phyloP scores from a whole-genome alignment of 2,797 vertebrate species.

The Etheostoma nigrum region DNA sequence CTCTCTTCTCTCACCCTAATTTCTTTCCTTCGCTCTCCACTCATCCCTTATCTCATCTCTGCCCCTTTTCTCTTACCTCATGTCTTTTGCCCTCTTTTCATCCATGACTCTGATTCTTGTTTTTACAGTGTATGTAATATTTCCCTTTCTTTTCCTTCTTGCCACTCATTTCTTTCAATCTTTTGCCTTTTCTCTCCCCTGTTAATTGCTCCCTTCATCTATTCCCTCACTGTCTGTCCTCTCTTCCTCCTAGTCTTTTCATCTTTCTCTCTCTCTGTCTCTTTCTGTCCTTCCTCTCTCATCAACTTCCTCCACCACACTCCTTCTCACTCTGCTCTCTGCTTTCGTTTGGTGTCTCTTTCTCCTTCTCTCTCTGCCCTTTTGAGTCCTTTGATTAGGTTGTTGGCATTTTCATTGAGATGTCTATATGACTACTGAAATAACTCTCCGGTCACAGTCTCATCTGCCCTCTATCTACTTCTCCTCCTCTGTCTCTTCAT shows the following conservation, averaged over 20 bases:
- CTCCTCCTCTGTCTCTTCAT: constrained; percentile 60
- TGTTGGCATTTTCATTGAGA: constrained; percentile 84
- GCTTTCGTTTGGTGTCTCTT: constrained; percentile 11
- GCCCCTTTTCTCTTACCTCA: constrained; percentile 34
- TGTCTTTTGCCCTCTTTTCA: constrained; percentile 44
- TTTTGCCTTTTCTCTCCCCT: constrained; percentile 6
- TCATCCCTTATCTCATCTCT: constrained; percentile 43
- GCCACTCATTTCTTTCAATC: constrained; percentile 29
- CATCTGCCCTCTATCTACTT: constrained; percentile 65
- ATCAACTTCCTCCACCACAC: constrained; percentile 41
- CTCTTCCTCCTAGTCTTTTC: neutral
- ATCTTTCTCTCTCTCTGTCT: constrained; percentile 12
- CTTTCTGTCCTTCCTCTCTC: constrained; percentile 24
- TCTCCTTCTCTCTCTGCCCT: constrained; percentile 68
- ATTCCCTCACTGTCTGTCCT: constrained; percentile 4
- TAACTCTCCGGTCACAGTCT: constrained; percentile 77
- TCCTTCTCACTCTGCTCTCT: constrained; percentile 29
- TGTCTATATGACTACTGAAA: constrained; percentile 79
- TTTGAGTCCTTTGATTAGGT: constrained; percentile 81
- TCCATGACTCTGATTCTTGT: constrained; percentile 34
- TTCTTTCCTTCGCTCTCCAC: constrained; percentile 27
- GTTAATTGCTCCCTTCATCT: constrained; percentile 23
- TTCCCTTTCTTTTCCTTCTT: neutral
- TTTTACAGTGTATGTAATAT: constrained; percentile 16
- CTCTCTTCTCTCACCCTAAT: constrained; percentile 27